Evolutionary conservation across 1,140 invertebrate species (phyloP), one percentile per base, ranked within the genome.

Genomic region (Ooceraea biroi): DNA sequence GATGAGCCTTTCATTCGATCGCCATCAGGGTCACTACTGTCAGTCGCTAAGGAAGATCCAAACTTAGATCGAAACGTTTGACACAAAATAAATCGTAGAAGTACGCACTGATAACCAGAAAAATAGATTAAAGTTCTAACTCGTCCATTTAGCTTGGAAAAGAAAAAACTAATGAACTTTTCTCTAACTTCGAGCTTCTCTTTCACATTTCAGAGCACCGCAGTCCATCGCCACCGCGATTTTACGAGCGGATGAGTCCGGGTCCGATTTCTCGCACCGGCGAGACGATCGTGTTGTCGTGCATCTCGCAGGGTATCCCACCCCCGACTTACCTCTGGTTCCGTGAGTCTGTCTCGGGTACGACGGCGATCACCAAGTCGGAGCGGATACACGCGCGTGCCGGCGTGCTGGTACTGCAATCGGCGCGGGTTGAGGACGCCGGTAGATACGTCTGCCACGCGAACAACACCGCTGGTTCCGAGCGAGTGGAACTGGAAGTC

Each of bases 391-490:
- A 94, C 87, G 89, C 96, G 93, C 90, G 96, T 94, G 94, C 96
- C 92, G 88, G 96, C 95, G 82, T 97, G 95, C 46, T 97, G 95
- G 83, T 96, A 95, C 92, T 96, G 90, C 88, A 95, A 86, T 92
- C 93, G 87, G 96, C 96, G 36, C 95, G 96, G 74, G 93, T 97
- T 72, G 97, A 98, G 90, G 97, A 98, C 91, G 95, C 96, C 66
- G 97, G 97, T 60, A 96, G 97, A 89, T 98, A 98, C 94, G 95
- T 98, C 72, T 98, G 98, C 93, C 97, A 97, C 95, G 96, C 97
- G 27, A 98, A 98, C 95, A 98, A 98, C 92, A 97, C 97, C 10
- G 97, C 97, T 0, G 97, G 97, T 12, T 97, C 97, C 88, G 97
- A 98, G 93, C 97, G 96, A 86, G 96, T 97, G 57, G 96, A 97